Conservation (phyloP, 2,888 invertebrate species). For the Clanis bilineata region DNA sequence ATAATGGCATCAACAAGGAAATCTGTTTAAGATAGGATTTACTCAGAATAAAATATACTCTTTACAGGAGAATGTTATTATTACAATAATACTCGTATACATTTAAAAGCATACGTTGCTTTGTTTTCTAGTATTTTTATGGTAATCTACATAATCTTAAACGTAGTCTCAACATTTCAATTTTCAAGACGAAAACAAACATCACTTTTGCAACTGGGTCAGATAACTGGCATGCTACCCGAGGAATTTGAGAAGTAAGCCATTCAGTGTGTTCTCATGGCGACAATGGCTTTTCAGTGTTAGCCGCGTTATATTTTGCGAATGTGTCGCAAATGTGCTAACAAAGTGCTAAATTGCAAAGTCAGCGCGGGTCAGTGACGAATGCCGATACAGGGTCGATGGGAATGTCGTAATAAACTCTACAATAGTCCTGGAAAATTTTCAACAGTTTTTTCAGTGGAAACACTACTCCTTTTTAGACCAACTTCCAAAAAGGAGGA, state of each 20-base stretch:
- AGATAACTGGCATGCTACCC: conserved; percentile 31
- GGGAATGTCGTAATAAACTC: conserved; percentile 1
- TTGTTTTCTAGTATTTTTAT: too few relatives aligned
- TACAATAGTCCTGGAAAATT: too few relatives aligned
- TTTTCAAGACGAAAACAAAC: neutral
- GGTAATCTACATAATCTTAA: neutral
- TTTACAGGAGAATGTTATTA: too few relatives aligned
- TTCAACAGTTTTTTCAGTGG: too few relatives aligned
- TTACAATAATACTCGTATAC: too few relatives aligned
- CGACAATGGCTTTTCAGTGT: conserved; percentile 19
- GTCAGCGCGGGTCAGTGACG: conserved; percentile 10
- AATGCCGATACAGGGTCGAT: neutral
- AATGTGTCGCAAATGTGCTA: conserved; percentile 38
- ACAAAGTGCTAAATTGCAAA: conserved; percentile 33
- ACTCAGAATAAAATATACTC: too few relatives aligned
- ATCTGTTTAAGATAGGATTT: too few relatives aligned
- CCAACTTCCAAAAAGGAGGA: too few relatives aligned
- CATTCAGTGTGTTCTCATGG: conserved; percentile 3
- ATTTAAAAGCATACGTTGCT: too few relatives aligned
- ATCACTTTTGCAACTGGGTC: conserved; percentile 25
- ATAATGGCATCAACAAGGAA: too few relatives aligned
- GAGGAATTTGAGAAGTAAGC: conserved; percentile 18
- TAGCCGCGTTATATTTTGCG: conserved; percentile 20
- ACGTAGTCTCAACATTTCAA: neutral
- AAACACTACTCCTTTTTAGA: too few relatives aligned